Evolutionary conservation across 2,888 invertebrate species (phyloP), one percentile per base, ranked within the genome.

Genomic region (Drosophila meridionalis): DNA sequence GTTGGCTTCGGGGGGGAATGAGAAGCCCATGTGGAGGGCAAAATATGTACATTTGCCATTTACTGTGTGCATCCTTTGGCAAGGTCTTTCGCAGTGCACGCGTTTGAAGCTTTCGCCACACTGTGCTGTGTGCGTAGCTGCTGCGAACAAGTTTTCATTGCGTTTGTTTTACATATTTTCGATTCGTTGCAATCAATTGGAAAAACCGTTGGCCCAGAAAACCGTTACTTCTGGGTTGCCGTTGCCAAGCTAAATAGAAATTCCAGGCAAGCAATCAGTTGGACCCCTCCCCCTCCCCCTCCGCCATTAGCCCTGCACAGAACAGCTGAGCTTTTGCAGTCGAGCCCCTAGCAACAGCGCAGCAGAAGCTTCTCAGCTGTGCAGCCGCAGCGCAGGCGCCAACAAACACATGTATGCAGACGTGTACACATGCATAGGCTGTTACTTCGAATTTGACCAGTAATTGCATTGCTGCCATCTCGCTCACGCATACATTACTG

Each of bases 401-500:
- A 60, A 56, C 11, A 67, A 50, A 45, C 40, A 50, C 43, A 65
- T 36, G 30, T 40, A 36, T n/a, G 12, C 7, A n/a, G 5, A 34
- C 47, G 52, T 9, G 47, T 7, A 50, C 12, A 40, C 50, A 67
- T 62, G 48, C 70, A 78, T 76, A 74, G 71, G 78, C 71, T 74
- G 74, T 82, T 73, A 76, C 80, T 80, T 74, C 71, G 75, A 72
- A 75, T 78, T 82, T 78, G 80, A 69, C 70, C 82, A 71, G 88
- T 71, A 82, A 85, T 83, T 85, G 85, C 85, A 85, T 85, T 85
- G 88, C 79, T 86, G 88, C 75, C 78, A 58, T 88, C 86, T 80
- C 85, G 71, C 80, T 85, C 56, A 63, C 80, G 67, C 88, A 28
- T 59, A 68, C 38, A 53, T 32, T 20, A 20, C 2, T 50, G 47